Base-by-base conservation (phyloP, 2,888 invertebrate genomes). In the Leptinotarsa haldemani region DNA sequence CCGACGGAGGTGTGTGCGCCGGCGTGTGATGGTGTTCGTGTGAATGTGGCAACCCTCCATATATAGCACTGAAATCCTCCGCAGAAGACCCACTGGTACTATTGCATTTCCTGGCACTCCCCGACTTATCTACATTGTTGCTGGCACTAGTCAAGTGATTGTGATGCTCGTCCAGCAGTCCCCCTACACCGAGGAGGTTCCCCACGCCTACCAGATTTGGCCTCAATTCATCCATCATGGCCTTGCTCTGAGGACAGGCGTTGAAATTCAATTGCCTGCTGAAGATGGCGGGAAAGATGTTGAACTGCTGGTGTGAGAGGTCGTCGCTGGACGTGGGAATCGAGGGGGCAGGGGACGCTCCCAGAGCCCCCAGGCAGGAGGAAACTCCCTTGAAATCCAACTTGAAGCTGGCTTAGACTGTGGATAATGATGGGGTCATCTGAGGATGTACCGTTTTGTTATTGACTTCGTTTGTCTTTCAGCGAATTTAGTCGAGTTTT, bases 201-300 rank as follows among this genome's bases (percentile, higher is more conserved):
- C 93, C 93, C 52, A 93, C 93, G 4, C 93, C 93, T 50, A 93
- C 93, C 61, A 95, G 88, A 88, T 95, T 95, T 68, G 95, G 95
- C 86, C 95, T 89, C 81, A 95, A 88, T 85, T 95, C 95, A 86
- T 95, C 95, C 95, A 95, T 95, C 86, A 95, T 92, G 25, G 86
- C 84, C 81, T 92, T 92, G 84, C 94, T 93, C 46, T 93, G 92
- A 74, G 91, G 91, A 74, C 92, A 91, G 75, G 91, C 88, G 82
- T 92, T 90, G 88, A 95, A 95, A 88, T 95, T 95, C 82, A 96
- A 90, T 88, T 96, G 95, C 78, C 95, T 90, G 89, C 95, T 95
- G 88, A 96, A 96, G 86, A 95, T 95, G 76, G 95, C 95, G 83
- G 95, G 95, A 88, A 96, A 95, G 85, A 96, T 96, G 90, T 95